Percentiles rank a stretch among this genome's conserved stretches.
phyloP scores from a whole-genome alignment of 1,140 invertebrate genomes.

The Meteorus sp. region DNA sequence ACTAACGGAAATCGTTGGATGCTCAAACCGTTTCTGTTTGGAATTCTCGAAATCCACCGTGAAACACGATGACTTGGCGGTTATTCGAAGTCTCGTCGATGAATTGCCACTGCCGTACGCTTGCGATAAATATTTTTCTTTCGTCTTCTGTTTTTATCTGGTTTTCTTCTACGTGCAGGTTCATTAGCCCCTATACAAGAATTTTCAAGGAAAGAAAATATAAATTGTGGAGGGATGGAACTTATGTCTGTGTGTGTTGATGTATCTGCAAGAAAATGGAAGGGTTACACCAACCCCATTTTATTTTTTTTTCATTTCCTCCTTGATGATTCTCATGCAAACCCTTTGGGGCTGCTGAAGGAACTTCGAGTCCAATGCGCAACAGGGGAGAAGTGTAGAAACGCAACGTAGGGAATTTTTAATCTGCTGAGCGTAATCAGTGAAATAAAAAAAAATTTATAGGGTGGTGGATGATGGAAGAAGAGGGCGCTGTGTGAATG shows the following conservation, averaged over 20 bases:
- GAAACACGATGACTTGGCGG: background rate
- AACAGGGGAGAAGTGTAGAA: no score
- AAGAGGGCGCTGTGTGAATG: no score
- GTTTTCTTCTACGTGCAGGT: background rate
- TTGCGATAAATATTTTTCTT: constrained; percentile 3
- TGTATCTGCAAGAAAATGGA: background rate
- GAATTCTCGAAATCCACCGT: constrained; percentile 9
- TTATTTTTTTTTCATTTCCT: background rate
- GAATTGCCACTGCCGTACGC: no score
- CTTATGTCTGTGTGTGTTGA: background rate
- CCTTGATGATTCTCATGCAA: constrained; percentile 4
- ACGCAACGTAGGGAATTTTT: no score
- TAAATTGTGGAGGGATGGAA: background rate
- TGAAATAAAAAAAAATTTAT: no score
- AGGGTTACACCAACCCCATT: no score
- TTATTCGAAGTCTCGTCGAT: no score
- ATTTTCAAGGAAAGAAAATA: constrained; percentile 14
- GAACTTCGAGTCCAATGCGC: no score
- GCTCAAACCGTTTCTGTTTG: background rate
- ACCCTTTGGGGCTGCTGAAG: background rate
- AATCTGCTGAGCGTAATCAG: no score
- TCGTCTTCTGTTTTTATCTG: no score
- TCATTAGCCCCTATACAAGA: constrained; percentile 20
- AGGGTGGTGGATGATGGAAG: no score
- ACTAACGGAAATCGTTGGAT: background rate